Conservation (phyloP, 2,888 invertebrate species). For the Lacanobia oleracea region DNA sequence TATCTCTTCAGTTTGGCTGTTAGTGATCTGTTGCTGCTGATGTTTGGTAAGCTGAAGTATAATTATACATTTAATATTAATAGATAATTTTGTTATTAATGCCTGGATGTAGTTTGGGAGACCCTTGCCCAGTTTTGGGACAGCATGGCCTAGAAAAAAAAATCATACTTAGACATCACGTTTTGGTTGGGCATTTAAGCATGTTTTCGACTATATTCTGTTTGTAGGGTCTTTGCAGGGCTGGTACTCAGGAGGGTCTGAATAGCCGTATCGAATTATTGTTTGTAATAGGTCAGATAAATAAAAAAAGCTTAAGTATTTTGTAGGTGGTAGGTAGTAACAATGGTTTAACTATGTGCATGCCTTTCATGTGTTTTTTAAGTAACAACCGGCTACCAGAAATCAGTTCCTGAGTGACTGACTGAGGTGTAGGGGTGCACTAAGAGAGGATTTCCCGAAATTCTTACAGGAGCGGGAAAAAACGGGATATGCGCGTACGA, state of each 20-base stretch:
- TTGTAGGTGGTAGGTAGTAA: not conserved
- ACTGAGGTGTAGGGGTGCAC: too few species aligned
- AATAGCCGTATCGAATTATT: not conserved
- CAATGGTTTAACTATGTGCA: too few species aligned
- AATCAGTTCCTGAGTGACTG: too few species aligned
- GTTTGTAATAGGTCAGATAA: not conserved
- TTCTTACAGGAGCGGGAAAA: too few species aligned
- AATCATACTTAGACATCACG: not conserved
- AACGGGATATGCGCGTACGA: too few species aligned
- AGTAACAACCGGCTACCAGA: too few species aligned
- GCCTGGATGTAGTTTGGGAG: too few species aligned
- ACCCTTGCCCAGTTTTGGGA: too few species aligned
- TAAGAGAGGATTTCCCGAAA: too few species aligned
- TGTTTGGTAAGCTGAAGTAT: conserved; percentile 92
- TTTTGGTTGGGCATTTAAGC: not conserved
- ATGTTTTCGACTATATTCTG: conserved; percentile 1
- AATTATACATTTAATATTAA: not conserved
- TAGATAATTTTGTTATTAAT: not conserved
- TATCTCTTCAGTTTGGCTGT: conserved; percentile 97
- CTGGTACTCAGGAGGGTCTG: not conserved
- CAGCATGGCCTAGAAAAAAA: too few species aligned
- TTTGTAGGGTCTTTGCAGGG: not conserved
- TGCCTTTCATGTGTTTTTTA: too few species aligned
- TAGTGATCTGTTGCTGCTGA: conserved; percentile 95
- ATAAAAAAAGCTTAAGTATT: not conserved